A percentile compares a stretch with the other conserved stretches of the same genome.
These are phyloP conservation scores for Cyrtodaria siliqua DNA, from an alignment of 2,888 invertebrate genomes.

Conservation along the genomic window DNA sequence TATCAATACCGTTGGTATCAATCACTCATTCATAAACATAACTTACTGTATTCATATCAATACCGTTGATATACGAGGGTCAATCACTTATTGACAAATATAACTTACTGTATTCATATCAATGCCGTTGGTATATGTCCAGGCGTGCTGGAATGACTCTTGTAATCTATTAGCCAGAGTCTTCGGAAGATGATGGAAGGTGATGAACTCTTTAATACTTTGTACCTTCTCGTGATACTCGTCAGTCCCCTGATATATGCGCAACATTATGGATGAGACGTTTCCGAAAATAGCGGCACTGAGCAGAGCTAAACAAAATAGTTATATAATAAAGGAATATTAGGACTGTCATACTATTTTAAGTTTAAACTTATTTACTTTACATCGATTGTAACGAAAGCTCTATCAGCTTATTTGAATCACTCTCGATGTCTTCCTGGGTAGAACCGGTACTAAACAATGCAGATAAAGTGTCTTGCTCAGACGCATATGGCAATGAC, in stretches of 20 bases:
- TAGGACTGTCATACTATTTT: no score
- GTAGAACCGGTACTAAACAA: no score
- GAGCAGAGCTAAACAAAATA: slow-evolving; percentile 82
- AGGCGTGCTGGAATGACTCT: slow-evolving; percentile 85
- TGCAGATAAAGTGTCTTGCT: no score
- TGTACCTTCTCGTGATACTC: slow-evolving; percentile 85
- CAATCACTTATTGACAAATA: no score
- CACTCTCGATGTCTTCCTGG: no score
- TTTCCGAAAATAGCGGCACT: slow-evolving; percentile 86
- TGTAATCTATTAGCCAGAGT: slow-evolving; percentile 84
- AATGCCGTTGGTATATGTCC: slow-evolving; percentile 86
- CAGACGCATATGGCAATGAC: no score
- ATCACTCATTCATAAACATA: no score
- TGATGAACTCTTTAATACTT: slow-evolving; percentile 86
- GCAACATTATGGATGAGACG: slow-evolving; percentile 86
- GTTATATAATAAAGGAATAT: no score
- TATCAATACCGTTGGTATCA: slow-evolving; percentile 86
- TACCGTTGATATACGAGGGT: slow-evolving; percentile 85
- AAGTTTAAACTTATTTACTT: no score
- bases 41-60: slow-evolving; percentile 86
- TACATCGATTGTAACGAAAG: no score
- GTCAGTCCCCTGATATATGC: slow-evolving; percentile 85
- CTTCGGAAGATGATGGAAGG: slow-evolving; percentile 86
- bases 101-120: slow-evolving; percentile 86
- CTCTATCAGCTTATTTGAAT: no score